Base-by-base conservation (phyloP, 2,888 invertebrate species). In the Marasmarcha lunaedactyla region DNA sequence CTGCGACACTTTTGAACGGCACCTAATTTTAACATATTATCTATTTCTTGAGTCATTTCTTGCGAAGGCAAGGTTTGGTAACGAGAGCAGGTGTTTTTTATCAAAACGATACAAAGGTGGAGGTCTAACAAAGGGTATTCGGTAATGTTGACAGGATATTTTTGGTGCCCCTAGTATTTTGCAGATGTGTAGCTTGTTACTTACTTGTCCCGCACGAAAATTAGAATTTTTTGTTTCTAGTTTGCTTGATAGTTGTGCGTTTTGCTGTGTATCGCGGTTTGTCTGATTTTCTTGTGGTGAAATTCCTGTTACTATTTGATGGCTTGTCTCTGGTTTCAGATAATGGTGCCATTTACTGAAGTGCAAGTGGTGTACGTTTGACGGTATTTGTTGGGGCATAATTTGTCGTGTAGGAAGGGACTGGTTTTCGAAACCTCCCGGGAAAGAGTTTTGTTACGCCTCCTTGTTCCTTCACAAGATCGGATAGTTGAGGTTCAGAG, bases 11-110 rank as follows among this genome's bases (percentile, higher is more conserved):
- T 20, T 10, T 14, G 25, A 34, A 43, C 36, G 12, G 44, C 42
- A 2, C 42, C 43, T n/a, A 35, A 41, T 30, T 30, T 9, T 30
- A n/a, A n/a, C 11, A 30, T n/a, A n/a, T 30, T 42, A 20, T 35
- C 20, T 13, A 42, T 37, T 45, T 38, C 38, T 35, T 36, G 3
- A 1, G 34, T 33, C 40, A 41, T 38, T 5, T 33, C 41, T 39
- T 27, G 4, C 6, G 37, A 26, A n/a, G 30, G 11, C 11, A n/a
- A n/a, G 2, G 30, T 30, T 30, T 30, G n/a, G 30, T 30, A 30
- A n/a, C 40, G 37, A 10, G 15, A n/a, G 12, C 33, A 33, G 37
- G n/a, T 37, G 1, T 30, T n/a, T 9, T 30, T 35, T 26, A 26
- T 38, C 35, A n/a, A 45, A 27, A 13, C 26, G 36, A 15, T 14